Evolutionary conservation across 2,888 invertebrate genomes (phyloP).

Genomic region (Chrysolina oricalcia): DNA sequence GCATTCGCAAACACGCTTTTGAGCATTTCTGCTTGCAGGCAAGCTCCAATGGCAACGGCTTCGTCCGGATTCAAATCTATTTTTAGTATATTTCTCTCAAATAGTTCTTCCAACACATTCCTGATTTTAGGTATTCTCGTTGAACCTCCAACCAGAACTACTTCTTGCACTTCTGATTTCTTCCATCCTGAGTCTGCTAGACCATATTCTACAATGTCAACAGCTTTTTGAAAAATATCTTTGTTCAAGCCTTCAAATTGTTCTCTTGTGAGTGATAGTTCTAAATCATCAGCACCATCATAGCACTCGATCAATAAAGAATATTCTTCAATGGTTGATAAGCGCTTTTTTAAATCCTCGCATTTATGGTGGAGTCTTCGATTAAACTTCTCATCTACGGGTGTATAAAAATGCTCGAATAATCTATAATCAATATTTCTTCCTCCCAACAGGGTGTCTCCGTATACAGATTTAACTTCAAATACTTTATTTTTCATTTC

Average conservation of each 20-base stretch:
- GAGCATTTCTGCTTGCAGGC: constrained; percentile 53
- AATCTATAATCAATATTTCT: constrained; percentile 48
- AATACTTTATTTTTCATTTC: constrained; percentile 44
- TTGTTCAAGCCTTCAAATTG: no score
- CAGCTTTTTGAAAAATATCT: no score
- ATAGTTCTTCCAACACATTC: constrained; percentile 47
- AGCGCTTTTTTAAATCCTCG: not conserved
- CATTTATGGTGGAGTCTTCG: constrained; percentile 4
- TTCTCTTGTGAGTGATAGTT: constrained; percentile 40
- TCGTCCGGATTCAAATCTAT: constrained; percentile 57
- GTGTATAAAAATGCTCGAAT: constrained; percentile 40
- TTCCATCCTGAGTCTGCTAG: constrained; percentile 45
- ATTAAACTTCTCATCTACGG: constrained; percentile 19
- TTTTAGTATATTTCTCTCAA: constrained; percentile 46
- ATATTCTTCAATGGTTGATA: not conserved
- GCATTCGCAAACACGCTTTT: constrained; percentile 34
- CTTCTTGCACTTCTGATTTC: constrained; percentile 49
- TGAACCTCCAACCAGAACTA: constrained; percentile 58
- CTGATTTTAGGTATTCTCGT: constrained; percentile 55
- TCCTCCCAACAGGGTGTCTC: constrained; percentile 50
- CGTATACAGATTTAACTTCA: constrained; percentile 46
- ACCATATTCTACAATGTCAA: constrained; percentile 47
- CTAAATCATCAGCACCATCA: constrained; percentile 34
- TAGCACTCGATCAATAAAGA: not conserved
- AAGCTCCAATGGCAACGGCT: constrained; percentile 58